Evolutionary conservation across 2,797 vertebrate species (phyloP), one percentile per base, ranked within the genome.

Genomic region (Hemibagrus guttatus): DNA sequence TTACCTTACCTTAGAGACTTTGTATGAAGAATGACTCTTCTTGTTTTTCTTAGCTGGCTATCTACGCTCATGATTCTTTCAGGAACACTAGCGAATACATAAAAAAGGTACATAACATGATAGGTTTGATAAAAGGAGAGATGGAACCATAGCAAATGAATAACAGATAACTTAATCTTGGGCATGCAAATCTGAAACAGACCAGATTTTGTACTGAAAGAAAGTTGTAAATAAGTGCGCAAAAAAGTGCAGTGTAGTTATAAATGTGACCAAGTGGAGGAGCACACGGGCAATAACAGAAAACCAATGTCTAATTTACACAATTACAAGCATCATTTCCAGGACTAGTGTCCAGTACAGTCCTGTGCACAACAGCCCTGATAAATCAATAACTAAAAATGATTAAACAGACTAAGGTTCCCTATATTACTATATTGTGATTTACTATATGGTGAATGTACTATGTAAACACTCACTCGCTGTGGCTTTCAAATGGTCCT

Each of bases 211-310:
- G 14, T 81, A 46, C 17, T 28, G 11, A 81, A 64, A 64, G 79
- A 49, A 46, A 31, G 17, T 63, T n/a, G 21, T 56, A 79, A 78
- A 58, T 81, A 69, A 69, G 28, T 35, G 5, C 54, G 49, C 28
- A 42, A 68, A 68, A n/a, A 52, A 21, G 23, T 68, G n/a, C 11
- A 23, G 35, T 87, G 74, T 68, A 84, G 61, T 79, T 71, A 61
- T 59, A 84, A 71, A 84, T 52, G n/a, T 84, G 64, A 84, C 86
- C 72, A 87, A 80, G 19, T 19, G 74, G 86, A 49, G 72, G 81
- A 78, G 71, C 71, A 58, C 35, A 16, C 58, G 72, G 35, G 54
- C 61, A 82, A 86, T n/a, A 82, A 42, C 68, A 63, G 54, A 81
- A 68, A 21, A 28, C 39, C 31, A 66, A 16, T 31, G 26, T 21